Conservation (phyloP, 2,797 vertebrate species). For the Trachurus trachurus region DNA sequence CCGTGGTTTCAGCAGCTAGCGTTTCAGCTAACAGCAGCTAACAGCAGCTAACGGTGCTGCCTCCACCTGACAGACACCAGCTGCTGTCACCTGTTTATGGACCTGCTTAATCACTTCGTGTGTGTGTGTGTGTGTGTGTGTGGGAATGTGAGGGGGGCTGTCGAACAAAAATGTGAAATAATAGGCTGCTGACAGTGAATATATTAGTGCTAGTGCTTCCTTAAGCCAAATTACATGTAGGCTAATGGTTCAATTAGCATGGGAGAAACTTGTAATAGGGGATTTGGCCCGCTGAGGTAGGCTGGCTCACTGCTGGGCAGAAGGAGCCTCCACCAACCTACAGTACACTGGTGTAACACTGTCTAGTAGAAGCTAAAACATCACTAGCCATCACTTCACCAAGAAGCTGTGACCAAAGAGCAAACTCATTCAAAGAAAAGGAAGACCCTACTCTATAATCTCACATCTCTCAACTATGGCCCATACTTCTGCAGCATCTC, state of each 20-base stretch:
- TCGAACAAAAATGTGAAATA: not conserved
- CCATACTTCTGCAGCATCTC: no score
- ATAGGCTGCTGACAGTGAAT: not conserved
- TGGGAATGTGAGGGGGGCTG: not conserved
- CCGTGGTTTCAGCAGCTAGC: slow-evolving; percentile 44
- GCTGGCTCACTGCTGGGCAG: not conserved
- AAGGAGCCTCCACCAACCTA: not conserved
- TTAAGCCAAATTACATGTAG: not conserved
- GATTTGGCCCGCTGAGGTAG: not conserved
- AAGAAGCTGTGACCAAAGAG: no score
- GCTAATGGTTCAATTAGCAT: not conserved
- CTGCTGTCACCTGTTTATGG: slow-evolving; percentile 43
- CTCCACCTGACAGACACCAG: slow-evolving; percentile 26
- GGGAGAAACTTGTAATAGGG: not conserved
- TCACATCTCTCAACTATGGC: no score
- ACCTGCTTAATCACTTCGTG: not conserved
- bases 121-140: not conserved
- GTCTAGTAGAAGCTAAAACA: no score
- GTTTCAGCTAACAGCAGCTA: slow-evolving; percentile 45
- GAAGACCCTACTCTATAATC: no score
- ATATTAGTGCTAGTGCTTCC: not conserved
- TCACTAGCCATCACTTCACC: no score
- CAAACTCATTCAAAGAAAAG: no score
- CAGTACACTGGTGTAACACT: no score
- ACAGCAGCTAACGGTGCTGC: slow-evolving; percentile 25